Evolutionary conservation across 2,113 vertebrate species (phyloP).

Genomic region (Mus musculus): DNA sequence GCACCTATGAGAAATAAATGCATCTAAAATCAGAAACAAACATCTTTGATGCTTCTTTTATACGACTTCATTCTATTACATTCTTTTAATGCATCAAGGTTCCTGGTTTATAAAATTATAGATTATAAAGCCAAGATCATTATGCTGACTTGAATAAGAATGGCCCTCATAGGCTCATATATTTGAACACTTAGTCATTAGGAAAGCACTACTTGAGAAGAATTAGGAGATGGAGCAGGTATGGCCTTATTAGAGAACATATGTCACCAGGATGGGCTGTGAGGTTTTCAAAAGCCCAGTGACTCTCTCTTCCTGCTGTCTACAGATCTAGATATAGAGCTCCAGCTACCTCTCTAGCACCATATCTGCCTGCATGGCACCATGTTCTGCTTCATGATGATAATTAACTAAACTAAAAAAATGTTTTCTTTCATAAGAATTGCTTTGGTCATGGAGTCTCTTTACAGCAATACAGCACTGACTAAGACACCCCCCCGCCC

Average conservation of each 20-base stretch:
- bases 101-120: conserved; percentile 14
- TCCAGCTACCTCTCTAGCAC: no score
- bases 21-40: neutral
- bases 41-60: neutral
- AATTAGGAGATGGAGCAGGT: neutral
- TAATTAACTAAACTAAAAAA: no score
- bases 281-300: neutral
- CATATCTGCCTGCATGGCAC: no score
- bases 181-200: neutral
- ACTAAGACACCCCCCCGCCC: neutral
- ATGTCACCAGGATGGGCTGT: neutral
- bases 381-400: no score
- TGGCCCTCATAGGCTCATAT: neutral
- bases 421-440: no score
- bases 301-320: no score
- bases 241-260: neutral
- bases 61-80: neutral
- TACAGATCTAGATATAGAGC: no score
- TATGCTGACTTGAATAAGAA: neutral
- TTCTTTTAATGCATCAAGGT: neutral
- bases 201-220: neutral
- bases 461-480: neutral
- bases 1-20: neutral
- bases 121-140: neutral
- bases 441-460: no score